phyloP scores from a whole-genome alignment of 2,797 vertebrate species.

The Bradypodion pumilum region DNA sequence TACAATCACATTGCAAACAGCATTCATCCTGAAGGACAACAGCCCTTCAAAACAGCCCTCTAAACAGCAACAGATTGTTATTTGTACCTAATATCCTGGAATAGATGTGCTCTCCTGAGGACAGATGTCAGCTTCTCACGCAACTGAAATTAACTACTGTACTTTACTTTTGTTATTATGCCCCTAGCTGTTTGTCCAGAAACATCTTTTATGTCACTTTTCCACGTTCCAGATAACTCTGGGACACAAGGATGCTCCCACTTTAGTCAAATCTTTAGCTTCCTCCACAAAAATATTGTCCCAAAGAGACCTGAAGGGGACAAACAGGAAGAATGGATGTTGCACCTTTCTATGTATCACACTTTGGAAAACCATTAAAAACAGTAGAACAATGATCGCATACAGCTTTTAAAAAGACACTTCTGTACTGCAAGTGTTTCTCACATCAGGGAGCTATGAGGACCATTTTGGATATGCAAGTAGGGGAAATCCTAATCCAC shows the following conservation, averaged over 20 bases:
- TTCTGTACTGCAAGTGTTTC: neutral
- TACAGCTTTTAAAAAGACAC: too few relatives aligned
- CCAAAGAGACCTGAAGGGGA: neutral
- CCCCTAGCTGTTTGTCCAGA: neutral
- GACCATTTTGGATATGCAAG: neutral
- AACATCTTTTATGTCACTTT: neutral
- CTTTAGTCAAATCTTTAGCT: neutral
- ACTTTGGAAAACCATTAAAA: slow-evolving; percentile 27
- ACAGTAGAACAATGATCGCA: neutral
- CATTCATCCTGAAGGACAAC: neutral
- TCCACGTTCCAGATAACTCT: neutral
- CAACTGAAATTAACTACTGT: neutral
- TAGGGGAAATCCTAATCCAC: neutral
- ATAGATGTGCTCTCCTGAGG: neutral
- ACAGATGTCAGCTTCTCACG: neutral
- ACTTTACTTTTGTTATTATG: neutral
- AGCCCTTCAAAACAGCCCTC: neutral
- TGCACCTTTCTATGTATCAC: neutral
- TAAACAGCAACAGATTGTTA: neutral
- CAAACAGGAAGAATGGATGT: neutral
- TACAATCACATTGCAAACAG: neutral
- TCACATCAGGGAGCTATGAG: neutral
- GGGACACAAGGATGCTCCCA: neutral
- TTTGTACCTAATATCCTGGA: neutral
- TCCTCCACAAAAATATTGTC: neutral